phyloP scores from a whole-genome alignment of 2,888 invertebrate genomes.

The Coecobrya sp. region DNA sequence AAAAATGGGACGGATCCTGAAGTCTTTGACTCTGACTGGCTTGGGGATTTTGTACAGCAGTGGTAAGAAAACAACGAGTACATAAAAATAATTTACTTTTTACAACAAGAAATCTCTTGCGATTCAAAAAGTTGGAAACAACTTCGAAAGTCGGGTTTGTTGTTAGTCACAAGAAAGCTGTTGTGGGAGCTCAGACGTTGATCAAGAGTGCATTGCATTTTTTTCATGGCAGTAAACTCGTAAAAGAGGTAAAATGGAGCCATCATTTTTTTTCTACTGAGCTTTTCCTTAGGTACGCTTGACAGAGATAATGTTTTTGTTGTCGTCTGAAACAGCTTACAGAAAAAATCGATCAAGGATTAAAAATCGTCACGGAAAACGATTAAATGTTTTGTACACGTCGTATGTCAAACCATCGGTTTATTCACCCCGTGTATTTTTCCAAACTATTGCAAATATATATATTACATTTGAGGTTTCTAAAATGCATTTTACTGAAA shows the following conservation, averaged over 20 bases:
- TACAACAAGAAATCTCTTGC: background rate
- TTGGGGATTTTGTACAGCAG: constrained; percentile 85
- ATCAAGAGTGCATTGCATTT: background rate
- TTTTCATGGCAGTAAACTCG: too few species aligned
- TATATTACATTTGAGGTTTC: background rate
- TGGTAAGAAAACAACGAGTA: constrained; percentile 82
- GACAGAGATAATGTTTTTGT: constrained; percentile 51
- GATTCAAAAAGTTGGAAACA: background rate
- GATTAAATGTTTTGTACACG: constrained; percentile 41
- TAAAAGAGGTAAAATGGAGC: constrained; percentile 42
- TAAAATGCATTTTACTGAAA: too few species aligned
- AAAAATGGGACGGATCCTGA: constrained; percentile 81
- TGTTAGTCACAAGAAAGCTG: too few species aligned
- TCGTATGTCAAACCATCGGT: constrained; percentile 32
- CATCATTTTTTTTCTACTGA: constrained; percentile 44
- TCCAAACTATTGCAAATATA: background rate
- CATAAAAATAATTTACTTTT: constrained; percentile 15
- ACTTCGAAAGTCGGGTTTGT: background rate
- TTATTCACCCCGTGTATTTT: constrained; percentile 44
- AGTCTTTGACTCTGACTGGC: constrained; percentile 84
- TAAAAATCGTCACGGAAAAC: constrained; percentile 62
- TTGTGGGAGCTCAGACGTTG: background rate
- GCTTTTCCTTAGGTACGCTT: constrained; percentile 26
- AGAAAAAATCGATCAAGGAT: constrained; percentile 77
- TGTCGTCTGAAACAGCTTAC: constrained; percentile 40